Conservation (phyloP, 2,888 invertebrate genomes). For the Abscondita cerata region DNA sequence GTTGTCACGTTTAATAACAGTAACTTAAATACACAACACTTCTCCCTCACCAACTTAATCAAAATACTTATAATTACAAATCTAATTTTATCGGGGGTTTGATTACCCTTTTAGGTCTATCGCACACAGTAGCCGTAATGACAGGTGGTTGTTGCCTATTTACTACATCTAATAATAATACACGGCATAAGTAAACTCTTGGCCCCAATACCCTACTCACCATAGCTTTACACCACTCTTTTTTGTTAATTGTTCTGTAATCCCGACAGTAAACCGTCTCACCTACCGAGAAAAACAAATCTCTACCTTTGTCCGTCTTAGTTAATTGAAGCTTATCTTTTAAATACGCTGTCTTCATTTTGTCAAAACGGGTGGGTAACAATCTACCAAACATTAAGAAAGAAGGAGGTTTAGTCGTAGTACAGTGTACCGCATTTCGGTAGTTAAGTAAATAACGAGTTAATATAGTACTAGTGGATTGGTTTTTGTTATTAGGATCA, state of each 20-base stretch:
- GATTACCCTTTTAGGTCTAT: too few relatives aligned
- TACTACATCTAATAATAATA: too few relatives aligned
- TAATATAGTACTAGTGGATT: neutral
- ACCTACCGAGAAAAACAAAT: neutral
- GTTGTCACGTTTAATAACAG: too few relatives aligned
- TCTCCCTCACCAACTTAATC: too few relatives aligned
- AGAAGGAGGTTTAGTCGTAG: neutral
- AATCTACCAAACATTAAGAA: neutral
- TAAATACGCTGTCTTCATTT: neutral
- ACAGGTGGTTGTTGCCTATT: too few relatives aligned
- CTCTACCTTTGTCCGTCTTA: neutral
- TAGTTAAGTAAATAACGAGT: neutral
- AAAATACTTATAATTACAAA: too few relatives aligned
- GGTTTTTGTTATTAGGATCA: neutral
- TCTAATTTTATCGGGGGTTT: too few relatives aligned
- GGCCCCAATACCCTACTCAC: neutral
- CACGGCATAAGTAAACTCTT: neutral
- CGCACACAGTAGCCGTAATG: too few relatives aligned
- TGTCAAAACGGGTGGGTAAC: neutral
- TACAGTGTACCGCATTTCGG: neutral
- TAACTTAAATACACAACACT: too few relatives aligned
- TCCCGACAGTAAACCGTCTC: neutral
- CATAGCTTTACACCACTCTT: neutral
- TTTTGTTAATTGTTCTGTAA: slow-evolving; percentile 1
- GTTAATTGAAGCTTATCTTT: neutral